Evolutionary conservation across 2,797 vertebrate genomes (phyloP).

Genomic region (Cygnus olor): DNA sequence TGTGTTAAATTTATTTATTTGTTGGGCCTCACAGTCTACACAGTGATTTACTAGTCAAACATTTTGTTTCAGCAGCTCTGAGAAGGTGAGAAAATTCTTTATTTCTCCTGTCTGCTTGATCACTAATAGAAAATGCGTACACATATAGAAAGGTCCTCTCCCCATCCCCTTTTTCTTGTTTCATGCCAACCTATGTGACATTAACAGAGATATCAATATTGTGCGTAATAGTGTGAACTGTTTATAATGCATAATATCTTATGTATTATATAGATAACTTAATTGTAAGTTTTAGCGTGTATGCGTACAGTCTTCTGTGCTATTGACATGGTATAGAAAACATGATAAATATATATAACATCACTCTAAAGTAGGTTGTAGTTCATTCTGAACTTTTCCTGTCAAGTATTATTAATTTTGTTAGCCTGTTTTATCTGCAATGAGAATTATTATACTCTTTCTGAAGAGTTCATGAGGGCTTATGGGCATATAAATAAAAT

Average conservation of each 20-base stretch:
- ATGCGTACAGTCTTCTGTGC: not conserved
- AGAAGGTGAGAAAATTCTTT: constrained; percentile 11
- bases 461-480: not conserved
- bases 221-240: not conserved
- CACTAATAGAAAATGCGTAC: constrained; percentile 7
- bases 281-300: not conserved
- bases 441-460: not conserved
- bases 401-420: not conserved
- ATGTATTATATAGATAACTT: not conserved
- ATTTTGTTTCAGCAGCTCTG: constrained; percentile 21
- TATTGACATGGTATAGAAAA: not conserved
- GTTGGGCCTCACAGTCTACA: not conserved
- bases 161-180: not conserved
- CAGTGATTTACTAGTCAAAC: not conserved
- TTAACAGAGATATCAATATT: not conserved
- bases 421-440: not conserved
- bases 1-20: constrained; percentile 33
- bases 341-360: not conserved
- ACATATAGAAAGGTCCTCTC: constrained; percentile 7
- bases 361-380: not conserved
- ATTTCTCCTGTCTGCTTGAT: constrained; percentile 36
- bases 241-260: not conserved
- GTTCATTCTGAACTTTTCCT: not conserved
- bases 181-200: not conserved
- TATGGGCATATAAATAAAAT: not conserved